These are phyloP conservation scores for Drosophila seguyi DNA, from an alignment of 1,140 invertebrate species.

Conservation along the genomic window DNA sequence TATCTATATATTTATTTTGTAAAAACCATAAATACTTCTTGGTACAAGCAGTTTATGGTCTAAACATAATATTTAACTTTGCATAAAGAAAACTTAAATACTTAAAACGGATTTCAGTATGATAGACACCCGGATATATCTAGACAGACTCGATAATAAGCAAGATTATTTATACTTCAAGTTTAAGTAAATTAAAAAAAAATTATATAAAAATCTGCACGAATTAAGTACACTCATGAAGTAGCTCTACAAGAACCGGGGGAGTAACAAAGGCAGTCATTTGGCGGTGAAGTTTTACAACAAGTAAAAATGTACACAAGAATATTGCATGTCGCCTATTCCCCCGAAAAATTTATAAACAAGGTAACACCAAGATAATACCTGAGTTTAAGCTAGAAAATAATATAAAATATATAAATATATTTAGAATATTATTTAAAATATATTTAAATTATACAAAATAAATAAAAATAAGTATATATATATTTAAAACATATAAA, in stretches of 20 bases:
- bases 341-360: neutral
- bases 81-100: too few relatives aligned
- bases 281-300: slow-evolving; percentile 13
- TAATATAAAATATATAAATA: too few relatives aligned
- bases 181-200: neutral
- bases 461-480: neutral
- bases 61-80: too few relatives aligned
- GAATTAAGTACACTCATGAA: neutral
- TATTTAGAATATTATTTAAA: too few relatives aligned
- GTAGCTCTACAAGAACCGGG: slow-evolving; percentile 3
- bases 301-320: slow-evolving; percentile 13
- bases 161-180: too few relatives aligned
- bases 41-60: too few relatives aligned
- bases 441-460: too few relatives aligned
- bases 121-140: neutral
- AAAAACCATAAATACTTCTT: too few relatives aligned
- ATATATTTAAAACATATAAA: too few relatives aligned
- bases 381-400: neutral
- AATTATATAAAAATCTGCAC: neutral
- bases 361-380: neutral
- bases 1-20: too few relatives aligned
- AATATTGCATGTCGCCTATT: slow-evolving; percentile 4
- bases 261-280: slow-evolving; percentile 2
- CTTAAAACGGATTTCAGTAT: too few relatives aligned
- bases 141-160: too few relatives aligned